These are phyloP conservation scores for Lipotes vexillifer DNA, from an alignment of 2,113 vertebrate species.

Conservation along the genomic window DNA sequence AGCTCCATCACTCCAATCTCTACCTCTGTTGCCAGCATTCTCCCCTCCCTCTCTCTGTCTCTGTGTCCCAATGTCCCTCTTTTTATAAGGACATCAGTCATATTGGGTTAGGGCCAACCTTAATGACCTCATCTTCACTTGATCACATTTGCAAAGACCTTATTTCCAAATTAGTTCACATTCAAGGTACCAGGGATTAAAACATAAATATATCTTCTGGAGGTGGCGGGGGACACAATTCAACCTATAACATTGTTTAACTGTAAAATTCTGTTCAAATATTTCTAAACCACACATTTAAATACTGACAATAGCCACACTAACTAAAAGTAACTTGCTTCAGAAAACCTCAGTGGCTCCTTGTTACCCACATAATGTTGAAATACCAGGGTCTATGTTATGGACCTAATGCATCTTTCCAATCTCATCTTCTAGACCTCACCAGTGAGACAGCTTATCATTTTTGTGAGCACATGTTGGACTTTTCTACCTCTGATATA, in stretches of 20 bases:
- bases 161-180: not conserved
- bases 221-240: too few relatives aligned
- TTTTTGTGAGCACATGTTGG: not conserved
- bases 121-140: not conserved
- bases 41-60: not conserved
- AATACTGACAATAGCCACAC: not conserved
- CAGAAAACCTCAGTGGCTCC: not conserved
- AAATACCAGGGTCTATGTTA: not conserved
- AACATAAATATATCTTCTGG: not conserved
- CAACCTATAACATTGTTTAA: not conserved
- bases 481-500: not conserved
- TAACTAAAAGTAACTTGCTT: not conserved
- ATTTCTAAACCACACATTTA: not conserved
- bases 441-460: not conserved
- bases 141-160: not conserved
- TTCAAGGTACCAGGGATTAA: not conserved
- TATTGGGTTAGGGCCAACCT: not conserved
- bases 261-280: not conserved
- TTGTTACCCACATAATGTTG: not conserved
- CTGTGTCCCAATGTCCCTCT: not conserved
- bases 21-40: not conserved
- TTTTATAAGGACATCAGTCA: not conserved
- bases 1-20: not conserved
- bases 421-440: not conserved
- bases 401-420: not conserved